phyloP scores from a whole-genome alignment of 2,113 vertebrate genomes.

The Calonectris borealis region DNA sequence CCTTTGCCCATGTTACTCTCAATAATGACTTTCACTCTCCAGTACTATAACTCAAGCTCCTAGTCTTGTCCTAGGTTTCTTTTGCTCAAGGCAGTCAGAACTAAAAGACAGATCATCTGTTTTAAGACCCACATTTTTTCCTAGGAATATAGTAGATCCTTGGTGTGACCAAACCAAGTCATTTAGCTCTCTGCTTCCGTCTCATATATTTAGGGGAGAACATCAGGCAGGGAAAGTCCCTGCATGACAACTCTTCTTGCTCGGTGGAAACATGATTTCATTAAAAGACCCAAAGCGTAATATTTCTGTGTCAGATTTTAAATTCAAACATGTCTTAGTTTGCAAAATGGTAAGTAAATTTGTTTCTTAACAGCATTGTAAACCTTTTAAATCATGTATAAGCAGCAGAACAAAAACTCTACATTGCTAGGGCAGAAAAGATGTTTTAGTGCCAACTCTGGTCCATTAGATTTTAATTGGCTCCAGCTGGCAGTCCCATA shows the following conservation, averaged over 20 bases:
- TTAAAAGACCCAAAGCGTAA: not conserved
- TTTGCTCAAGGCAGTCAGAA: not conserved
- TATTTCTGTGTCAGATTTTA: not conserved
- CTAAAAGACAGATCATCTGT: not conserved
- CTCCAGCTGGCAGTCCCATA: slow-evolving; percentile 49
- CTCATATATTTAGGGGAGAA: not conserved
- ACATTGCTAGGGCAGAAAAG: not conserved
- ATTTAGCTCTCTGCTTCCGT: not conserved
- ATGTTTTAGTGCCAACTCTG: slow-evolving; percentile 22
- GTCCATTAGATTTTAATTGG: slow-evolving; percentile 55
- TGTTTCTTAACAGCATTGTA: not conserved
- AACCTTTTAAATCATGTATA: not conserved
- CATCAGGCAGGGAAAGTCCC: not conserved
- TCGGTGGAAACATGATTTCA: not conserved
- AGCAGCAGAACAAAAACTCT: slow-evolving; percentile 7
- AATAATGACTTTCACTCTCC: not conserved
- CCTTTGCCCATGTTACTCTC: not conserved
- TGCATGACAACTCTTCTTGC: not conserved
- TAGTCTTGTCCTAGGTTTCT: not conserved
- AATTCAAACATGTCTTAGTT: not conserved
- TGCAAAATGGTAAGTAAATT: not conserved
- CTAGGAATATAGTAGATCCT: not conserved
- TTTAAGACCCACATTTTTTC: not conserved
- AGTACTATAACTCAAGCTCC: not conserved
- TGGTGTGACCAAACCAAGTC: not conserved